Conservation (phyloP, 2,113 vertebrate genomes). For the Rhinichthys klamathensis region DNA sequence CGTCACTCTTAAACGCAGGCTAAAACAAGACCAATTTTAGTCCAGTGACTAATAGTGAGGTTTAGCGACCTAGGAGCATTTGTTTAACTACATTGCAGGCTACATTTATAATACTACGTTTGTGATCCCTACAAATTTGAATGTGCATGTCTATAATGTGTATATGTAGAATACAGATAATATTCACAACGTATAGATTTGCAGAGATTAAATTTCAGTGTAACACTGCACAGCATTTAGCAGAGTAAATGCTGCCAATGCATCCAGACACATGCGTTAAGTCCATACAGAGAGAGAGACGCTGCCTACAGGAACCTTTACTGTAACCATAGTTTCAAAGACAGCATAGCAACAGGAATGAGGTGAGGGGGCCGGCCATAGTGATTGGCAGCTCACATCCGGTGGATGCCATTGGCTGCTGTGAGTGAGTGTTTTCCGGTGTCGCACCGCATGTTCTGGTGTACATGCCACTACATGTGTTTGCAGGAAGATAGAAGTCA, state of each 20-base stretch:
- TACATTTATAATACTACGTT: not conserved
- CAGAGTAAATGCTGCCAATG: not conserved
- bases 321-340: slow-evolving; percentile 66
- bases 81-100: not conserved
- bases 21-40: not conserved
- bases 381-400: slow-evolving; percentile 56
- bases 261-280: slow-evolving; percentile 43
- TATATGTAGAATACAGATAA: not conserved
- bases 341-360: slow-evolving; percentile 66
- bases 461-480: slow-evolving; percentile 41
- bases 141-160: not conserved
- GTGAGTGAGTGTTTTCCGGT: slow-evolving; percentile 35
- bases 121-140: not conserved
- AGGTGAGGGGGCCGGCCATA: slow-evolving; percentile 59
- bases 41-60: not conserved
- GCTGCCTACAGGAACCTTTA: slow-evolving; percentile 61
- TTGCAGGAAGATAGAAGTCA: not conserved
- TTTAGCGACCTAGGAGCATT: not conserved
- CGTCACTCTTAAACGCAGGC: not conserved
- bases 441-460: slow-evolving; percentile 28
- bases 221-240: not conserved
- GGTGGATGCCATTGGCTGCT: slow-evolving; percentile 54
- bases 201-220: not conserved
- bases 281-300: slow-evolving; percentile 36
- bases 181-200: not conserved